Conservation (phyloP, 1,140 invertebrate genomes). For the Drosophila eugracilis region DNA sequence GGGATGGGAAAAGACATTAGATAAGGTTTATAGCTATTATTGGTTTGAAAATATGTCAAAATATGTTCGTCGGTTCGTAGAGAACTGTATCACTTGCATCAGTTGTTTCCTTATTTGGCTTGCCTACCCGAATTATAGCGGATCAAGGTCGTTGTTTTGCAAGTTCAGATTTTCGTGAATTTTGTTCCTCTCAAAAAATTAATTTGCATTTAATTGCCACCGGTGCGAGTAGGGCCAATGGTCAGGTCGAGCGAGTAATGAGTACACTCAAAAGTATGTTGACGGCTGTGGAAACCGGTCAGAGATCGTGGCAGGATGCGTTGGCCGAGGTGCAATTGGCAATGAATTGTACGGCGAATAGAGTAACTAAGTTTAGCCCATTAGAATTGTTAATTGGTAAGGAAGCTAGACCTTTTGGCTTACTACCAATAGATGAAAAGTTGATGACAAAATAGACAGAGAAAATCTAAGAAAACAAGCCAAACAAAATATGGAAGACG, state of each 20-base stretch:
- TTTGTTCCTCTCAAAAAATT: conserved; percentile 15
- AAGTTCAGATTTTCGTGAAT: neutral
- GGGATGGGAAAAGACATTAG: conserved; percentile 12
- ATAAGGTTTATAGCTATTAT: neutral
- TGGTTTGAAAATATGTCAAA: too few species aligned
- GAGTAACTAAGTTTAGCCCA: neutral
- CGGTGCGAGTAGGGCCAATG: neutral
- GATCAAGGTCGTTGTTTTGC: conserved; percentile 13
- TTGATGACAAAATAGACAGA: too few species aligned
- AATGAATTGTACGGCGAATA: neutral
- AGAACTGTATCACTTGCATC: conserved; percentile 7
- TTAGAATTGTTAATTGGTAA: neutral
- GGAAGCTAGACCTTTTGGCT: too few species aligned
- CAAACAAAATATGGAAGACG: neutral
- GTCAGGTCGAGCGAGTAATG: neutral
- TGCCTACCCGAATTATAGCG: conserved; percentile 8
- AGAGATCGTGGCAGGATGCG: neutral
- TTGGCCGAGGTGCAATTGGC: neutral
- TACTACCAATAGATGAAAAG: too few species aligned
- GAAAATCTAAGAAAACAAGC: neutral
- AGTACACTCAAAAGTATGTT: neutral
- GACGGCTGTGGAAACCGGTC: neutral
- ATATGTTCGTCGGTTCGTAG: conserved; percentile 4
- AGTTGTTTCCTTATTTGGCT: conserved; percentile 5
- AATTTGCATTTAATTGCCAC: conserved; percentile 1